Percentiles rank a stretch among this genome's conserved stretches.
Evolutionary conservation across 2,797 vertebrate species (phyloP).

Genomic region (Limnodromus scolopaceus): DNA sequence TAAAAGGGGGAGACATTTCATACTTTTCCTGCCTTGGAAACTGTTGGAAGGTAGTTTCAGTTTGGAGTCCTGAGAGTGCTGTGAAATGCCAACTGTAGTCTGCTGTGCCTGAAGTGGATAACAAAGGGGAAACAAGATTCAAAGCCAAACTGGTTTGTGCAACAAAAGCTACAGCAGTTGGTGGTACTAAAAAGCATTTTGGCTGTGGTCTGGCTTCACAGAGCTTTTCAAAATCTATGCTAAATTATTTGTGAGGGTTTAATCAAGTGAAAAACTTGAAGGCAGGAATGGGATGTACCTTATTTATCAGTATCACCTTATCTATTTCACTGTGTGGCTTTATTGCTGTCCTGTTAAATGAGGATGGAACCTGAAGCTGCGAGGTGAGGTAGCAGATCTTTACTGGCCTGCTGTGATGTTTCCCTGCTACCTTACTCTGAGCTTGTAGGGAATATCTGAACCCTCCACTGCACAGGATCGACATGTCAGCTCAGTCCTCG

Average conservation of each 20-base stretch:
- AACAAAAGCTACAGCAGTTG: not conserved
- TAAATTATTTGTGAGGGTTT: not conserved
- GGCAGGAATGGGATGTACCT: not conserved
- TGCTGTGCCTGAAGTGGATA: not conserved
- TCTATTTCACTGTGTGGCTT: rapidly evolving
- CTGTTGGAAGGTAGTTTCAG: not conserved
- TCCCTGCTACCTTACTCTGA: rapidly evolving
- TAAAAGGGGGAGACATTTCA: not conserved
- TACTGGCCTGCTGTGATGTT: not conserved
- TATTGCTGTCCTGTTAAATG: not conserved
- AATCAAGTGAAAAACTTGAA: not conserved
- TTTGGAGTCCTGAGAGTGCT: not conserved
- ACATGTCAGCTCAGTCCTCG: rapidly evolving
- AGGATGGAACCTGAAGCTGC: not conserved
- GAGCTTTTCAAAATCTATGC: not conserved
- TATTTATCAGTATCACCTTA: not conserved
- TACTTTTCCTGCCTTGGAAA: not conserved
- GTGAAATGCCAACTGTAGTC: not conserved
- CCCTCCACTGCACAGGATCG: rapidly evolving
- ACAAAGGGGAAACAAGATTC: not conserved
- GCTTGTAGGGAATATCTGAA: not conserved
- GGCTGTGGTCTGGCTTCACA: not conserved
- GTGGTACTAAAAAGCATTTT: not conserved
- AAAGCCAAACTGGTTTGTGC: not conserved
- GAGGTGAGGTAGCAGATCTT: not conserved